Evolutionary conservation across 2,797 vertebrate species (phyloP).

Genomic region (Phrynocephalus vlangalii): DNA sequence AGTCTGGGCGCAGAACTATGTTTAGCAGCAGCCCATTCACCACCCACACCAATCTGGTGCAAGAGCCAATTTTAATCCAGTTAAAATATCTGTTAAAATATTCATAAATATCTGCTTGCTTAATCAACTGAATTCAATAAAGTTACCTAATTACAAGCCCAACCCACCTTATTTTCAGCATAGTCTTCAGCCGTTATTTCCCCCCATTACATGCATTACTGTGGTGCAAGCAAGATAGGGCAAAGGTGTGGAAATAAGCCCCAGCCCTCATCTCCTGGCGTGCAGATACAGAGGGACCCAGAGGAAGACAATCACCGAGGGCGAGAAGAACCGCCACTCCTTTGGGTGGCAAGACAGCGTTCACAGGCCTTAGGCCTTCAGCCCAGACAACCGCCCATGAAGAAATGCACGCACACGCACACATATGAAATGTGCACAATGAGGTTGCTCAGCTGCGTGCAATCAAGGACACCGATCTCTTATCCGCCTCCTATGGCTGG

Average conservation of each 20-base stretch:
- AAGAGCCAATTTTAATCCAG: not conserved
- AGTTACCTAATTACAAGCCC: not conserved
- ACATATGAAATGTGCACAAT: not conserved
- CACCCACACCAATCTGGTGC: not conserved
- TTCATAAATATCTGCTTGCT: not conserved
- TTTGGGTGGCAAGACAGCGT: not conserved
- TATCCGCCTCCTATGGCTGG: too few species aligned
- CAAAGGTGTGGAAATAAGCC: not conserved
- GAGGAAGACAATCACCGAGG: too few species aligned
- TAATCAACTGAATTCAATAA: not conserved
- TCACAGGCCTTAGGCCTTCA: not conserved
- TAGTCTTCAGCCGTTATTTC: not conserved
- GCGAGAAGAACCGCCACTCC: not conserved
- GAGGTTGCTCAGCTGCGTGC: not conserved
- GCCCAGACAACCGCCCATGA: not conserved
- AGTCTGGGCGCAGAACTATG: not conserved
- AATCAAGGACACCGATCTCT: not conserved
- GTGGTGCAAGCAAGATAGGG: not conserved
- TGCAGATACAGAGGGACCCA: not conserved
- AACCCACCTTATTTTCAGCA: not conserved
- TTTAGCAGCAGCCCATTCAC: not conserved
- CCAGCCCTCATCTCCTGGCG: not conserved
- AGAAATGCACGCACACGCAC: too few species aligned
- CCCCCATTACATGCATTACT: not conserved
- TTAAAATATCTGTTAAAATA: not conserved